A percentile compares a stretch with the other conserved stretches of the same genome.
phyloP scores from a whole-genome alignment of 2,888 invertebrate species.

The Vanessa cardui region DNA sequence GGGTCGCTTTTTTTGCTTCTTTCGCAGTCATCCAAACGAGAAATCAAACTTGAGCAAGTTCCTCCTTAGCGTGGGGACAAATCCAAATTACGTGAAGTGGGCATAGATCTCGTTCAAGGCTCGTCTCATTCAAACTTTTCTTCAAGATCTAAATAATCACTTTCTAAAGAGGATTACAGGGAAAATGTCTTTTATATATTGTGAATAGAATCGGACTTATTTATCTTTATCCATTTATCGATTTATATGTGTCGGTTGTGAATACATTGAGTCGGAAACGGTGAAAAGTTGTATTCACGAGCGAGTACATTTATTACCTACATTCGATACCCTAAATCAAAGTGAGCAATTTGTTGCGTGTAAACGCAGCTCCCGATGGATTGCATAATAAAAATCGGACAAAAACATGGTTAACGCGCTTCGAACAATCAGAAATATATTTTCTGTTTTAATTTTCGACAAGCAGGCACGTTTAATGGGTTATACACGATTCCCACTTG shows the following conservation, averaged over 20 bases:
- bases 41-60: slow-evolving; percentile 70
- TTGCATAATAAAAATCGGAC: slow-evolving; percentile 72
- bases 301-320: slow-evolving; percentile 41
- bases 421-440: slow-evolving; percentile 75
- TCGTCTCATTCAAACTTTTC: slow-evolving; percentile 36
- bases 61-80: slow-evolving; percentile 29
- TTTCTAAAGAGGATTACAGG: slow-evolving; percentile 27
- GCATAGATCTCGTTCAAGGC: slow-evolving; percentile 25
- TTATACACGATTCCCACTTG: slow-evolving; percentile 77
- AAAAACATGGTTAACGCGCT: slow-evolving; percentile 64
- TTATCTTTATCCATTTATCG: slow-evolving; percentile 23
- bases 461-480: slow-evolving; percentile 79
- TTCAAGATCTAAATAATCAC: slow-evolving; percentile 34
- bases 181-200: slow-evolving; percentile 24
- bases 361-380: slow-evolving; percentile 70
- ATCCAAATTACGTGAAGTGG: slow-evolving; percentile 29
- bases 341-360: slow-evolving; percentile 72
- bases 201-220: slow-evolving; percentile 17
- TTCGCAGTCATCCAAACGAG: slow-evolving; percentile 67
- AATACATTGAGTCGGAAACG: slow-evolving; percentile 31
- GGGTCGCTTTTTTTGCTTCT: slow-evolving; percentile 73
- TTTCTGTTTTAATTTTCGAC: slow-evolving; percentile 78
- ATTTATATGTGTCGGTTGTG: slow-evolving; percentile 23
- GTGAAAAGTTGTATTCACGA: slow-evolving; percentile 38
- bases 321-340: slow-evolving; percentile 58